Evolutionary conservation across 2,888 invertebrate genomes (phyloP).

Genomic region (Lacanobia oleracea): DNA sequence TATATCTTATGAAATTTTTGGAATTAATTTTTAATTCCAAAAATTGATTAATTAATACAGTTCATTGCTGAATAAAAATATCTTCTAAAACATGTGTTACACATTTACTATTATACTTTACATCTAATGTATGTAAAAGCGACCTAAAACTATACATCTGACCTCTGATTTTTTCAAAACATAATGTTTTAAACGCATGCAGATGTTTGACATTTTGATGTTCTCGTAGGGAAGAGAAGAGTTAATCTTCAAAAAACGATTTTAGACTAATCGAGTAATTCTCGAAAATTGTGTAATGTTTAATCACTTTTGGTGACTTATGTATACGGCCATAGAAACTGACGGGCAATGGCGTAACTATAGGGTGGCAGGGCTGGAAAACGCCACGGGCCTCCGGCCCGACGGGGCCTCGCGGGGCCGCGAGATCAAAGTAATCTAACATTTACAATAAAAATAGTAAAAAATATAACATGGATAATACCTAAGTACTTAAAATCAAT

Average conservation of each 20-base stretch:
- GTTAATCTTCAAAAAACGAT: neutral
- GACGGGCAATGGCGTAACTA: too few species aligned
- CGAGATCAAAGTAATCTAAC: too few species aligned
- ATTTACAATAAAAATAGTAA: too few species aligned
- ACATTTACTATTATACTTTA: neutral
- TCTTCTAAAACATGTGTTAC: neutral
- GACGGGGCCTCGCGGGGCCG: too few species aligned
- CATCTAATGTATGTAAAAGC: too few species aligned
- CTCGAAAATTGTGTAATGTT: accelerated
- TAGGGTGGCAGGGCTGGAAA: too few species aligned
- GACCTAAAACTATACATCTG: neutral
- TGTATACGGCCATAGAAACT: too few species aligned
- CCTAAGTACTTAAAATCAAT: too few species aligned
- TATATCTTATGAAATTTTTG: neutral
- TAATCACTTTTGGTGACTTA: neutral
- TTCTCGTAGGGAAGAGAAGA: slow-evolving; percentile 14
- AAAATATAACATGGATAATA: too few species aligned
- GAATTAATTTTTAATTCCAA: too few species aligned
- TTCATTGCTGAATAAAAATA: neutral
- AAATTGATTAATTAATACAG: neutral
- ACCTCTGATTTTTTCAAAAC: too few species aligned
- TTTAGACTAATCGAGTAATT: neutral
- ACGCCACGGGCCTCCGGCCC: too few species aligned
- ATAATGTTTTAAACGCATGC: slow-evolving; percentile 10
- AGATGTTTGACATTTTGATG: neutral